Conservation (phyloP, 2,113 vertebrate genomes). For the Dolichotis patagonum region DNA sequence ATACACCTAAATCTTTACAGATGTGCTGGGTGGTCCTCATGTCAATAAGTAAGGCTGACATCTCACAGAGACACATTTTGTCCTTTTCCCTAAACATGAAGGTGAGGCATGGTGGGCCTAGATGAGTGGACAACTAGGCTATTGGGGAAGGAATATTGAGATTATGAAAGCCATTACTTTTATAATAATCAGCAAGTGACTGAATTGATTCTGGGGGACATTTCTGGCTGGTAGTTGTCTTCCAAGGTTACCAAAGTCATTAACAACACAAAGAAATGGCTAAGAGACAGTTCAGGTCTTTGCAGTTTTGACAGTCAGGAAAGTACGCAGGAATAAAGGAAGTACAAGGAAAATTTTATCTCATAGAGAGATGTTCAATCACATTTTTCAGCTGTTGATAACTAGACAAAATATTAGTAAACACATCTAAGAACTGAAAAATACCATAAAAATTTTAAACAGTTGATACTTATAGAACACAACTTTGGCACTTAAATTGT, state of each 20-base stretch:
- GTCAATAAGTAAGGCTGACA: neutral
- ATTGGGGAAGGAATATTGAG: neutral
- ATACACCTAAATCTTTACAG: neutral
- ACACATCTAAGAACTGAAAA: neutral
- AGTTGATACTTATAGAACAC: neutral
- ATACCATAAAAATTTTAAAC: neutral
- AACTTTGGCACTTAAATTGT: neutral
- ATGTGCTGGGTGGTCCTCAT: neutral
- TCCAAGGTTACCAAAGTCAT: neutral
- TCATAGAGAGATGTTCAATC: neutral
- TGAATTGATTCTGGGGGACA: neutral
- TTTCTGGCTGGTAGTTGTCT: neutral
- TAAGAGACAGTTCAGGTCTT: neutral
- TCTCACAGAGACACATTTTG: neutral
- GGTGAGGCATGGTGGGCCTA: neutral
- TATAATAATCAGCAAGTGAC: neutral
- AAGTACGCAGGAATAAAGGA: neutral
- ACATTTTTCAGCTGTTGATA: neutral
- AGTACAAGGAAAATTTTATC: neutral
- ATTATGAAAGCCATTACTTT: neutral
- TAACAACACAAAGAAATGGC: neutral
- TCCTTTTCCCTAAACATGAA: neutral
- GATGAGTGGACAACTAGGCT: neutral
- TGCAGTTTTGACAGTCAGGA: neutral
- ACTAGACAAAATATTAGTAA: neutral